Evolutionary conservation across 2,888 invertebrate genomes (phyloP), one percentile per base, ranked within the genome.

Genomic region (Campoplex nolae): DNA sequence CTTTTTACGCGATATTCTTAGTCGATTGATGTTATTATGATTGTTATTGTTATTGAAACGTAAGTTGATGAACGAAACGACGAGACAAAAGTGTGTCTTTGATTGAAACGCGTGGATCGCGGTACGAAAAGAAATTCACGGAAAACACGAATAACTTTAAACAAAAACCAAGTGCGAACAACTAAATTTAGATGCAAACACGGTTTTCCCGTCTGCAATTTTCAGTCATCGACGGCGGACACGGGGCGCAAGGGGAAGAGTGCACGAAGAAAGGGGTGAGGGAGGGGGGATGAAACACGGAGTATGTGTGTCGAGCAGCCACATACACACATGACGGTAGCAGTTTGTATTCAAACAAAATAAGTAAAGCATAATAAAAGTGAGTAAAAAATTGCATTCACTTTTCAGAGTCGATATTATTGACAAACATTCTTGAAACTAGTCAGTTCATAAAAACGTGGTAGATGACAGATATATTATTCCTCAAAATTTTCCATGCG

Each of bases 171-270:
- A 76, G 73, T 56, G 58, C 83, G 51, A 51, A 71, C 42, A 86
- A 83, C 76, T 86, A 86, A 86, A 80, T 86, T 86, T 86, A 86
- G 86, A 86, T 75, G 65, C 76, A 73, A 86, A 86, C 83, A 83
- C 70, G 81, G 79, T 83, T 86, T 80, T 83, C 35, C 75, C 83
- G 83, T 83, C 83, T 79, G 83, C 83, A 83, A 83, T 83, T 83
- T 83, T 70, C 65, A 67, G 77, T 65, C 48, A 77, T 62, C 82
- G 73, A 23, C 23, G 67, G 28, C 45, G 16, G 62, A 51, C 58
- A 38, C 48, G 65, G 28, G 35, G 45, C 68, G 54, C 23, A 45
- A 38, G 56, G 48, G 28, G 76, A 45, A 81, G 62, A n/a, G 32
- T 32, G 51, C 48, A 71, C 48, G 71, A 51, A 16, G 1, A 51